Evolutionary conservation across 1,140 invertebrate species (phyloP).

Genomic region (Drosophila sturtevanti): DNA sequence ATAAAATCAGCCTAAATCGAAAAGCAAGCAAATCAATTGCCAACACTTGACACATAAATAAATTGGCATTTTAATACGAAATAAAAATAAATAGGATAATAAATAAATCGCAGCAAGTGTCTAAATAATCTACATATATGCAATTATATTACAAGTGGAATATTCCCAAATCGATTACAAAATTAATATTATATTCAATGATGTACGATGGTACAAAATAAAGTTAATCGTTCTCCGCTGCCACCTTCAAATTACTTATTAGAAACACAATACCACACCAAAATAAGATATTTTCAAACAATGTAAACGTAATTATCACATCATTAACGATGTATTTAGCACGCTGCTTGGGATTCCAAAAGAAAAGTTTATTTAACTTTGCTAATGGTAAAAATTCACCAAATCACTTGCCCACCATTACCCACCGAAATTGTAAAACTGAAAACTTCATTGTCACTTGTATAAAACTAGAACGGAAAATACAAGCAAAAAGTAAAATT

Average conservation of each 20-base stretch:
- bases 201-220: no score
- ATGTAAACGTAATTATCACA: constrained; percentile 52
- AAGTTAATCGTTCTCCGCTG: background rate
- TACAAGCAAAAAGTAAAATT: constrained; percentile 31
- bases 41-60: constrained; percentile 13
- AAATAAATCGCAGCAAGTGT: constrained; percentile 1
- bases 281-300: background rate
- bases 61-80: background rate
- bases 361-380: constrained; percentile 39
- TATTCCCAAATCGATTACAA: no score
- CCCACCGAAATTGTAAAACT: constrained; percentile 33
- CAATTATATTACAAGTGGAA: background rate
- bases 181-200: background rate
- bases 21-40: constrained; percentile 8
- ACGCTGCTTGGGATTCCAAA: constrained; percentile 20
- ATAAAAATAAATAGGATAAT: constrained; percentile 11
- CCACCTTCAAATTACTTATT: background rate
- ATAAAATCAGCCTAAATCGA: constrained; percentile 13
- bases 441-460: constrained; percentile 65
- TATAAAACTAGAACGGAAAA: constrained; percentile 17
- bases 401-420: constrained; percentile 22
- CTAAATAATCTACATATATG: background rate
- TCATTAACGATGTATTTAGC: constrained; percentile 45
- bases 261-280: background rate
- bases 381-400: constrained; percentile 67